These are phyloP conservation scores for Tipula lateralis DNA, from an alignment of 2,888 invertebrate species.

Conservation along the genomic window DNA sequence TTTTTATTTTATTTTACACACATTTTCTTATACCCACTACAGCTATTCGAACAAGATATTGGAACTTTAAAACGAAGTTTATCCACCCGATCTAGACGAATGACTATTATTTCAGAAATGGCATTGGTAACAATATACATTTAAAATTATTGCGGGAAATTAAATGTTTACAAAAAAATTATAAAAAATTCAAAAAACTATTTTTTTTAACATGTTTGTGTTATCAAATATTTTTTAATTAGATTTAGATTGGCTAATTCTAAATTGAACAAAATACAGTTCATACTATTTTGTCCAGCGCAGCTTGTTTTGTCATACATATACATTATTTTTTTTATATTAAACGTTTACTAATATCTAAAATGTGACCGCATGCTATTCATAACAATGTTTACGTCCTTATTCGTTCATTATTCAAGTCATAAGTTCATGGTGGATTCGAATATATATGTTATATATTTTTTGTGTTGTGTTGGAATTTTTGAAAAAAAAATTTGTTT, in stretches of 20 bases:
- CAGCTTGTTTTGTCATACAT: background rate
- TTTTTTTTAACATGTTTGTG: constrained; percentile 33
- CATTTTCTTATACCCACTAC: constrained; percentile 37
- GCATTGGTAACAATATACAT: constrained; percentile 66
- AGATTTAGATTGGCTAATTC: constrained; percentile 30
- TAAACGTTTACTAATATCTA: background rate
- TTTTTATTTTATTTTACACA: constrained; percentile 34
- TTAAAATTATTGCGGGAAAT: constrained; percentile 36
- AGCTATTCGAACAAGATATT: constrained; percentile 87
- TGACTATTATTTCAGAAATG: constrained; percentile 77
- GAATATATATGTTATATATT: background rate
- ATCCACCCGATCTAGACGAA: constrained; percentile 69
- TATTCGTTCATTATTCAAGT: background rate
- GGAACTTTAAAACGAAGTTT: constrained; percentile 77
- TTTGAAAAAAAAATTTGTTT: background rate
- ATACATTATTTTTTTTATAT: background rate
- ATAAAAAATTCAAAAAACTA: constrained; percentile 40
- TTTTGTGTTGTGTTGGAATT: background rate
- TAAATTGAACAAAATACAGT: background rate
- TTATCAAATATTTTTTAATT: constrained; percentile 32
- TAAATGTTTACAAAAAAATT: constrained; percentile 40
- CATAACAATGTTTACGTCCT: background rate
- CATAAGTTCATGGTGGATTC: background rate
- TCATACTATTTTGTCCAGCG: background rate
- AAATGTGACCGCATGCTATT: background rate